Evolutionary conservation across 1,140 invertebrate species (phyloP).

Genomic region (Lordiphosa mommai): DNA sequence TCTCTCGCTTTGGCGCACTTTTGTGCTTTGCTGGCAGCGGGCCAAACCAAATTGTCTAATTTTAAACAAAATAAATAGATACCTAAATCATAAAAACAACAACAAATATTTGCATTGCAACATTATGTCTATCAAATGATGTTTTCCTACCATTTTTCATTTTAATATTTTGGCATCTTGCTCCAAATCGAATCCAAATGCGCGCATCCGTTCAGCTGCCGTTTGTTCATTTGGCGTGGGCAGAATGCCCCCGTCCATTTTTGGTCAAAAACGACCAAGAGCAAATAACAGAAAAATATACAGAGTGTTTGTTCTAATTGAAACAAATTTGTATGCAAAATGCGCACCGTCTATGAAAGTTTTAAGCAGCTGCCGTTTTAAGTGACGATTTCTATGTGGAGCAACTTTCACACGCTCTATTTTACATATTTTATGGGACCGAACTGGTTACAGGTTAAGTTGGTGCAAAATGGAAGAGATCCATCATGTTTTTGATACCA

Average conservation of each 20-base stretch:
- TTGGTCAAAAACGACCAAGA: too few relatives aligned
- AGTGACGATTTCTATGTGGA: constrained; percentile 51
- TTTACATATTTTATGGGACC: constrained; percentile 53
- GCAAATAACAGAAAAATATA: too few relatives aligned
- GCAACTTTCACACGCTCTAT: constrained; percentile 67
- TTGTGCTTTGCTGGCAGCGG: constrained; percentile 42
- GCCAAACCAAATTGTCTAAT: constrained; percentile 72
- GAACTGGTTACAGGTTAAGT: constrained; percentile 5
- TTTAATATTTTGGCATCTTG: constrained; percentile 18
- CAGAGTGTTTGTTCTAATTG: constrained; percentile 50
- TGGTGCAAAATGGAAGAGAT: constrained; percentile 13
- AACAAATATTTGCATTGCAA: constrained; percentile 34
- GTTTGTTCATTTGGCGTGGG: constrained; percentile 29
- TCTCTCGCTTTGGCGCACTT: constrained; percentile 43
- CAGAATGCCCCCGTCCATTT: not conserved
- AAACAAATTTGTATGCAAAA: constrained; percentile 68
- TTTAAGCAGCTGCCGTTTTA: constrained; percentile 6
- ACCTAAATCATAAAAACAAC: constrained; percentile 18
- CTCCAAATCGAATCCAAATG: constrained; percentile 25
- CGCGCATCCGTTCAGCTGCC: constrained; percentile 50
- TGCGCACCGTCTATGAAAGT: constrained; percentile 32
- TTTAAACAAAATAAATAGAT: constrained; percentile 39
- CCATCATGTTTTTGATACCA: constrained; percentile 6
- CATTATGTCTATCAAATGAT: not conserved
- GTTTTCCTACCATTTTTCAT: not conserved